Conservation (phyloP, 2,113 vertebrate species). For the Propithecus coquereli region DNA sequence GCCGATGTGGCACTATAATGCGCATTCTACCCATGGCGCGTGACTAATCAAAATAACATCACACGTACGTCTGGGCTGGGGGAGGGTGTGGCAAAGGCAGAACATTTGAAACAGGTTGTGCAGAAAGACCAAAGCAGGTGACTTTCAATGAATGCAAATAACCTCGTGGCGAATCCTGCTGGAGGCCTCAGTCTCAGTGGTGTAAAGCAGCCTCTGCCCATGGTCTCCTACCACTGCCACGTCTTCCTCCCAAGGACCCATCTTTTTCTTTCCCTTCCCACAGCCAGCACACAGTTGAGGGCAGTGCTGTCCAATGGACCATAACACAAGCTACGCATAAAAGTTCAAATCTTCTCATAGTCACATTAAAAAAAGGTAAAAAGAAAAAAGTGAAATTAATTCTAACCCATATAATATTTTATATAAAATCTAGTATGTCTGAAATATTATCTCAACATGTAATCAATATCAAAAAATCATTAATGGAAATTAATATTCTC, state of each 20-base stretch:
- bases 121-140: not conserved
- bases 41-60: not conserved
- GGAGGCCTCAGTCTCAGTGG: accelerated
- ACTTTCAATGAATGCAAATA: not conserved
- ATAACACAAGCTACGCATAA: accelerated
- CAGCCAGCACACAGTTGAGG: not conserved
- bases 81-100: not conserved
- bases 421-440: not conserved
- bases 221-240: not conserved
- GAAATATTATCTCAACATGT: not conserved
- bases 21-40: accelerated
- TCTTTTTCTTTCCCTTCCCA: not conserved
- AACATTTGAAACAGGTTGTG: not conserved
- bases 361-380: not conserved
- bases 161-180: not conserved
- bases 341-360: not conserved
- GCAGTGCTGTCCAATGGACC: not conserved
- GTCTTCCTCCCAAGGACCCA: not conserved
- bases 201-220: not conserved
- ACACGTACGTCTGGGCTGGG: not conserved
- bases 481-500: not conserved
- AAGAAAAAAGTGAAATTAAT: not conserved
- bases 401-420: not conserved
- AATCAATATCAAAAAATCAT: not conserved
- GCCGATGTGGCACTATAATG: not conserved